phyloP scores from a whole-genome alignment of 2,888 invertebrate species.

The Uloborus plumipes region DNA sequence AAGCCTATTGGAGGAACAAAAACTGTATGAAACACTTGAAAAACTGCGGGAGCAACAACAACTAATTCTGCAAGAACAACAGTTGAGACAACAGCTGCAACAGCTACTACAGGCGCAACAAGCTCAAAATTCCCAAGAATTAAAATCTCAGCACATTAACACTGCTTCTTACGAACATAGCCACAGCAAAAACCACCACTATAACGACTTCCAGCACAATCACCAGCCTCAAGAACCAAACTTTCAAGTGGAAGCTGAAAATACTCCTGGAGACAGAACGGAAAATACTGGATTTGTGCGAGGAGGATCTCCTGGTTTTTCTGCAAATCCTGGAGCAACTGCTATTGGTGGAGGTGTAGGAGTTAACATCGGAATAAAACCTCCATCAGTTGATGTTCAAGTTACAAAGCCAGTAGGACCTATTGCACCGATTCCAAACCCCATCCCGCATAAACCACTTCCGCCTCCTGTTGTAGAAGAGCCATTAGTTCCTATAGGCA shows the following conservation, averaged over 20 bases:
- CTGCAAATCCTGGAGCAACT: not conserved
- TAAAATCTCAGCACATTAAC: slow-evolving; percentile 12
- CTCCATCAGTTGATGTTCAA: slow-evolving; percentile 33
- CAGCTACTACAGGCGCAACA: slow-evolving; percentile 13
- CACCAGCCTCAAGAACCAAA: not conserved
- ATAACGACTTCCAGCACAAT: not conserved
- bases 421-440: slow-evolving; percentile 35
- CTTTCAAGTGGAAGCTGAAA: not conserved
- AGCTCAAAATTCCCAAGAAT: not conserved
- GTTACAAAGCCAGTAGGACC: slow-evolving; percentile 34
- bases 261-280: not conserved
- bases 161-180: not conserved
- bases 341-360: slow-evolving; percentile 22
- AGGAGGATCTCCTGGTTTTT: not conserved
- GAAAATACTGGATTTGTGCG: slow-evolving; percentile 3
- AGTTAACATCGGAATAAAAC: slow-evolving; percentile 41
- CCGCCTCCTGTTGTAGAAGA: not conserved
- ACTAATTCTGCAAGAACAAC: slow-evolving; percentile 15
- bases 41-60: slow-evolving; percentile 3
- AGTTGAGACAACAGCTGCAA: slow-evolving; percentile 11
- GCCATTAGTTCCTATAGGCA: slow-evolving; percentile 29
- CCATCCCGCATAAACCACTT: slow-evolving; percentile 22
- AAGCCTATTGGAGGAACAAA: not conserved
- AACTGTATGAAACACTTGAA: not conserved
- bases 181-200: not conserved